Conservation (phyloP, 1,140 invertebrate species). For the Leucophenga varia region DNA sequence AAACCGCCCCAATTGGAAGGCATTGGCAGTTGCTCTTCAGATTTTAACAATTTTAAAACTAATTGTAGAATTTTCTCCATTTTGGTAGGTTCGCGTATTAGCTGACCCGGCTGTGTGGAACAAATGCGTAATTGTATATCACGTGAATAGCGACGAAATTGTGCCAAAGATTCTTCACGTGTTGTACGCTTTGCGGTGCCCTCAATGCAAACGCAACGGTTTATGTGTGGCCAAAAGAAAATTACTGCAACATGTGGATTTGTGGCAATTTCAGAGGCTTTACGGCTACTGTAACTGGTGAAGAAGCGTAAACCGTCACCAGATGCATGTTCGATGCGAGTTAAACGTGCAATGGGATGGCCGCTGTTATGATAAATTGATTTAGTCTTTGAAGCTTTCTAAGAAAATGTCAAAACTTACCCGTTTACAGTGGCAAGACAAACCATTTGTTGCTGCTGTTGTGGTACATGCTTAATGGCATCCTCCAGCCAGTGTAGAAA, state of each 20-base stretch:
- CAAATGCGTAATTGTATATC: constrained; percentile 23
- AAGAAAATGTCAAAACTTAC: constrained; percentile 66
- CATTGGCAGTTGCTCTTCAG: constrained; percentile 12
- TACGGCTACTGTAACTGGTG: constrained; percentile 77
- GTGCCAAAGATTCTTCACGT: constrained; percentile 12
- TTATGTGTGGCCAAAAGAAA: constrained; percentile 87
- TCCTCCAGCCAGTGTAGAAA: constrained; percentile 24
- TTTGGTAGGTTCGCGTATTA: too few species aligned
- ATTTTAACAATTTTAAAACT: too few species aligned
- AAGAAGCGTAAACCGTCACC: constrained; percentile 80
- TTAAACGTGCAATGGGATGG: constrained; percentile 72
- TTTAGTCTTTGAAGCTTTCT: too few species aligned
- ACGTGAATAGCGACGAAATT: constrained; percentile 27
- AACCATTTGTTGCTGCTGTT: constrained; percentile 77
- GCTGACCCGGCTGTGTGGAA: too few species aligned
- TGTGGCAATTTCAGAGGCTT: constrained; percentile 72
- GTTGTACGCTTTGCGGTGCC: constrained; percentile 62
- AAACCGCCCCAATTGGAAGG: constrained; percentile 32
- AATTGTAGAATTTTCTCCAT: too few species aligned
- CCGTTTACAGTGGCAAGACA: constrained; percentile 81
- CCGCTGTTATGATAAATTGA: too few species aligned
- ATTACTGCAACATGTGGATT: constrained; percentile 84
- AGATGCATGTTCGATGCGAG: constrained; percentile 73
- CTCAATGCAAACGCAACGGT: constrained; percentile 83
- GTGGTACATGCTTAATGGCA: constrained; percentile 13